phyloP scores from a whole-genome alignment of 2,113 vertebrate genomes.

The Zeus faber region DNA sequence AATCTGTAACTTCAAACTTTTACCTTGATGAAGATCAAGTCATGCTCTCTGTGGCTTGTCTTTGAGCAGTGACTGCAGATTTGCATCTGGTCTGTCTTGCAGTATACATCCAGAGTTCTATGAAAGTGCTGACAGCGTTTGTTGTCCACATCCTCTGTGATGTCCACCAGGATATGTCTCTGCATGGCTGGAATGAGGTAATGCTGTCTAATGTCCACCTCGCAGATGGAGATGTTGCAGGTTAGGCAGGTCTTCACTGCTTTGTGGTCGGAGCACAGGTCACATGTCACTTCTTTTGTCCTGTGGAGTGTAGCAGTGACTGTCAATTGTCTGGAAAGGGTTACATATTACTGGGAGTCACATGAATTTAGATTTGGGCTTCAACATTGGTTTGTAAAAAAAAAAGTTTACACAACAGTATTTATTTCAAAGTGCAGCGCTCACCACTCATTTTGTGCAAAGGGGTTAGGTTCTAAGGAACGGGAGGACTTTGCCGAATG shows the following conservation, averaged over 20 bases:
- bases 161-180: neutral
- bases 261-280: neutral
- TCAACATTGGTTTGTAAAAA: neutral
- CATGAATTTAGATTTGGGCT: neutral
- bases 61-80: neutral
- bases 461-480: neutral
- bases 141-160: neutral
- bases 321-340: neutral
- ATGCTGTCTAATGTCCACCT: neutral
- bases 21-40: neutral
- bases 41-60: neutral
- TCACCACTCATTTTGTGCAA: neutral
- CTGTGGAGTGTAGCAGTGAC: neutral
- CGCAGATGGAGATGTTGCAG: neutral
- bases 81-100: neutral
- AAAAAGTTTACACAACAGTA: neutral
- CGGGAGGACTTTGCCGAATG: too few species aligned
- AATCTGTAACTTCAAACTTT: neutral
- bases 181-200: neutral
- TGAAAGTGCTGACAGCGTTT: neutral
- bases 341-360: neutral
- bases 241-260: constrained; percentile 1
- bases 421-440: neutral
- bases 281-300: neutral
- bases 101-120: neutral